phyloP scores from a whole-genome alignment of 1,140 invertebrate species.

The Adoxophyes honmai region DNA sequence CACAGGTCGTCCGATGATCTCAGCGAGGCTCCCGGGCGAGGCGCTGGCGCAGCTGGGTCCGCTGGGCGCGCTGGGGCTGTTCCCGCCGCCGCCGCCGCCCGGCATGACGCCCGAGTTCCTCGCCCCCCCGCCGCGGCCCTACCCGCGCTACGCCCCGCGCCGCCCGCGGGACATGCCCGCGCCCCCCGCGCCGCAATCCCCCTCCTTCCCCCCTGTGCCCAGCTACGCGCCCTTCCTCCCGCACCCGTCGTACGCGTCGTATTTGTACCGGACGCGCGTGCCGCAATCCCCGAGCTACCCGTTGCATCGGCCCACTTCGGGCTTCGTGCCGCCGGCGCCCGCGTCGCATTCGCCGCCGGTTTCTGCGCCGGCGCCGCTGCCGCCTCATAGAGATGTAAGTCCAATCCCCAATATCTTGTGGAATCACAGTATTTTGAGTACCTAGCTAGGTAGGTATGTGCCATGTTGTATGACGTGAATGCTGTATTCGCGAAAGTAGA shows the following conservation, averaged over 20 bases:
- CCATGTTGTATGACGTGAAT: too few species aligned
- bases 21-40: conserved; percentile 73
- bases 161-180: conserved; percentile 42
- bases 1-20: conserved; percentile 74
- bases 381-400: conserved; percentile 55
- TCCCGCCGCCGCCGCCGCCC: conserved; percentile 44
- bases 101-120: conserved; percentile 71
- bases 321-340: conserved; percentile 58
- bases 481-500: too few species aligned
- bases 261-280: conserved; percentile 45
- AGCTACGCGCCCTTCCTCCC: conserved; percentile 55
- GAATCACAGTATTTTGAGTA: too few species aligned
- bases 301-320: conserved; percentile 48
- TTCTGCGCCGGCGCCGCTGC: conserved; percentile 43
- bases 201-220: conserved; percentile 53
- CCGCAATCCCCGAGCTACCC: conserved; percentile 50
- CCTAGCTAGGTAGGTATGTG: too few species aligned
- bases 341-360: conserved; percentile 56
- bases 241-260: conserved; percentile 50
- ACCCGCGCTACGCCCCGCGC: conserved; percentile 59
- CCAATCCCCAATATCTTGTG: too few species aligned
- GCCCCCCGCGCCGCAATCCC: conserved; percentile 29
- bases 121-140: conserved; percentile 67
- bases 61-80: conserved; percentile 37
- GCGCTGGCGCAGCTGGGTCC: conserved; percentile 70